Base-by-base conservation (phyloP, 2,113 vertebrate genomes). In the Miniopterus natalensis region DNA sequence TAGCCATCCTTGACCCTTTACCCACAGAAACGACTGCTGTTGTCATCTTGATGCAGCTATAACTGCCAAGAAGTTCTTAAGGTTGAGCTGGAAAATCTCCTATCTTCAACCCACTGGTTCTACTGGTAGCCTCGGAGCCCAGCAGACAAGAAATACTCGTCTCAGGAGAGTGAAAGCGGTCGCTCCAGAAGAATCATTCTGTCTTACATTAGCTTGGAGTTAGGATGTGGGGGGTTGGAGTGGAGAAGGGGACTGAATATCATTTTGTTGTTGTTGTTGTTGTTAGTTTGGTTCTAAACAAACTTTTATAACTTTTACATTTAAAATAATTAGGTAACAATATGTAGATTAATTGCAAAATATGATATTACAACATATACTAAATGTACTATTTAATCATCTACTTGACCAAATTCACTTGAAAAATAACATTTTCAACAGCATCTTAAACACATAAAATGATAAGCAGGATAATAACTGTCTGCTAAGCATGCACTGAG, bases 251-350 rank as follows among this genome's bases (percentile, higher is more conserved):
- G 4, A 68, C 1, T 51, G 7, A 42, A 59, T 45, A 70, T 68
- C 10, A 20, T 21, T n/a, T 49, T 31, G 14, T 11, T 61, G 18
- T 29, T 88, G 13, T 29, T 88, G 13, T 8, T 40, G 29, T 36
- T 70, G 40, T 70, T 70, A 83, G 8, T 53, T 80, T 77, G 29
- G 15, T 81, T 90, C 81, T 95, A 92, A 95, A 88, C n/a, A 97
- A 93, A 84, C 3, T 68, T 61, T 27, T 68, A 84, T 78, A 15
- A 40, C 49, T 88, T 94, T 73, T 88, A 42, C 23, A 57, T 57
- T 91, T 87, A 61, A 90, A 92, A 92, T 68, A 55, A 66, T 53
- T 87, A 59, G 15, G 2, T 83, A 74, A 71, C 12, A 83, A 81
- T 47, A 47, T 75, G 73, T 92, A 55, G 17, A 92, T 91, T 84